phyloP scores from a whole-genome alignment of 2,797 vertebrate species.

The Schizopygopsis pylzovi region DNA sequence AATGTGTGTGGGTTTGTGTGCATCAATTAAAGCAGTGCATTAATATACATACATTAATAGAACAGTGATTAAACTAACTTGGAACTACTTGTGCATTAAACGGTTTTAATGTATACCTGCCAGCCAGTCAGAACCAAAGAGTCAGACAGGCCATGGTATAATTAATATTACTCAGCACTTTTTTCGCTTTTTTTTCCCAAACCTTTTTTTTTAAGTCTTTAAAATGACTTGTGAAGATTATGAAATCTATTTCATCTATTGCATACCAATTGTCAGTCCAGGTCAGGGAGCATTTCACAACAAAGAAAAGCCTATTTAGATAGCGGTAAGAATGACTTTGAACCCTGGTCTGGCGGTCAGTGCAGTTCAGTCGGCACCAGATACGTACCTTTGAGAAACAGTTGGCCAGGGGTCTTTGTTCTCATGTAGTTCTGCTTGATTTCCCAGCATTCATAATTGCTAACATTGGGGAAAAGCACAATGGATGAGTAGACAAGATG shows the following conservation, averaged over 20 bases:
- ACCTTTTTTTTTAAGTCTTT: background rate
- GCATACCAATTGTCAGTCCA: background rate
- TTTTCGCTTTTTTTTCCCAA: background rate
- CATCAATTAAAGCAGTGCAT: too few species aligned
- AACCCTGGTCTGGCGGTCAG: background rate
- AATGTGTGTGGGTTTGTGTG: too few species aligned
- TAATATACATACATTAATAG: too few species aligned
- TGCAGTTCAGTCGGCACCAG: background rate
- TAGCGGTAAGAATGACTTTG: background rate
- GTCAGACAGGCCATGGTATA: background rate
- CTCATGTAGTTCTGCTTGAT: constrained; percentile 74
- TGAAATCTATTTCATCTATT: background rate
- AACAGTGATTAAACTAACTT: too few species aligned
- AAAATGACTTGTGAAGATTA: background rate
- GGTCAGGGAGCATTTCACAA: constrained; percentile 1
- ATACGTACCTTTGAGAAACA: constrained; percentile 71
- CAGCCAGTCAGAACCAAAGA: background rate
- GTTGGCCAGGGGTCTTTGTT: constrained; percentile 63
- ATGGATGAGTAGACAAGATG: background rate
- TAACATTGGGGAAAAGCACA: constrained; percentile 48
- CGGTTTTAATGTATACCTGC: background rate
- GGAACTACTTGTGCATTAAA: background rate
- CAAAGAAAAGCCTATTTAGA: background rate
- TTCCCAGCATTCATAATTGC: constrained; percentile 80
- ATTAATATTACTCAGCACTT: background rate